These are phyloP conservation scores for Meriones unguiculatus DNA, from an alignment of 2,113 vertebrate genomes.

Conservation along the genomic window DNA sequence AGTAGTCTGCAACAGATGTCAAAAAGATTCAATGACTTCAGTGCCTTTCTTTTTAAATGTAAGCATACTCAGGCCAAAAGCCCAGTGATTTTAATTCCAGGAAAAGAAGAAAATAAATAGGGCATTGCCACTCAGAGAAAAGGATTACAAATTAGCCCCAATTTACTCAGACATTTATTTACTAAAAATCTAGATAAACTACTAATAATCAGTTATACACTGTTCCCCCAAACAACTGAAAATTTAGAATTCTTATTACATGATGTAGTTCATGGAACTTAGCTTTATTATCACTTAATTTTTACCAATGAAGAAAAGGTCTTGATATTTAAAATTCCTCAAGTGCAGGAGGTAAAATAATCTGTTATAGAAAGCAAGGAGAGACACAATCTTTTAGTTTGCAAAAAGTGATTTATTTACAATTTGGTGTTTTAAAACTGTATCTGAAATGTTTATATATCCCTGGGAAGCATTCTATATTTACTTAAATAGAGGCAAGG, in stretches of 20 bases:
- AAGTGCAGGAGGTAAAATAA: constrained; percentile 44
- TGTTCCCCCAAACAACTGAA: neutral
- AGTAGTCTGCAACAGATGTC: neutral
- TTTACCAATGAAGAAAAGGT: constrained; percentile 41
- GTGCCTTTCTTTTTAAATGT: neutral
- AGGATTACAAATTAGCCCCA: constrained; percentile 9
- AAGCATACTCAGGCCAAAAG: constrained; percentile 13
- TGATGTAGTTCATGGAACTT: constrained; percentile 4
- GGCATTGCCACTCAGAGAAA: neutral
- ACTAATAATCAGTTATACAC: neutral
- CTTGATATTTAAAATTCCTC: constrained; percentile 61
- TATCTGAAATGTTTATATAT: constrained; percentile 74
- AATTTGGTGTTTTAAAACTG: constrained; percentile 74
- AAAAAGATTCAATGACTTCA: neutral
- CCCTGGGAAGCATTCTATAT: constrained; percentile 58
- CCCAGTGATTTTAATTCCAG: constrained; percentile 6
- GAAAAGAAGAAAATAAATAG: neutral
- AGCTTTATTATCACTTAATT: constrained; percentile 46
- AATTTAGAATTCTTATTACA: constrained; percentile 12
- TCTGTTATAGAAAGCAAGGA: constrained; percentile 74
- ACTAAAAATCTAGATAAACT: neutral
- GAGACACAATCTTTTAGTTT: constrained; percentile 77
- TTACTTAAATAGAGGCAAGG: constrained; percentile 67
- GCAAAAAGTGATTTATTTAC: constrained; percentile 77
- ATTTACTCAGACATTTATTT: constrained; percentile 1